These are phyloP conservation scores for Colinus virginianus DNA, from an alignment of 2,113 vertebrate species.

Conservation along the genomic window DNA sequence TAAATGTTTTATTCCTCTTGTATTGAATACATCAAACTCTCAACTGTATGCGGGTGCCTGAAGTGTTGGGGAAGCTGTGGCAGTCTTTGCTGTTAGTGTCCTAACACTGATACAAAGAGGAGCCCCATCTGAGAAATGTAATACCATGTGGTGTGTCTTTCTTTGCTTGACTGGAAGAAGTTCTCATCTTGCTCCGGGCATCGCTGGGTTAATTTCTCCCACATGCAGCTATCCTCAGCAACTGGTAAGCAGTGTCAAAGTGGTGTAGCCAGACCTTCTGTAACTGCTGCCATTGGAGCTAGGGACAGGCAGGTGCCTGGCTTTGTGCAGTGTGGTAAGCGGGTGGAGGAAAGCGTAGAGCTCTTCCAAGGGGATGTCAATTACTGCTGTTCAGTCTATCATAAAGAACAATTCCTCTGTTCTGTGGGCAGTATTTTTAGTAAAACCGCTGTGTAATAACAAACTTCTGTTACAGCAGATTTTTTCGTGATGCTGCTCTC, in stretches of 20 bases:
- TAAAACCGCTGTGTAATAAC: not conserved
- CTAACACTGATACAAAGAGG: too few relatives aligned
- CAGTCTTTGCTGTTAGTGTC: not conserved
- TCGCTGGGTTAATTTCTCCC: not conserved
- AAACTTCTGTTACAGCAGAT: not conserved
- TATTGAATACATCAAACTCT: not conserved
- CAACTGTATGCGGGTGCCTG: not conserved
- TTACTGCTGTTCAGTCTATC: not conserved
- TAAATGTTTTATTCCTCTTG: too few relatives aligned
- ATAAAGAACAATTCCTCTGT: not conserved
- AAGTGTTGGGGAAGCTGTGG: not conserved
- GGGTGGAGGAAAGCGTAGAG: not conserved
- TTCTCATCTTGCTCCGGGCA: not conserved
- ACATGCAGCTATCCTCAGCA: not conserved
- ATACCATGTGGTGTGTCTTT: not conserved
- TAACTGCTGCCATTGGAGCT: not conserved
- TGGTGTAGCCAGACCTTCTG: not conserved
- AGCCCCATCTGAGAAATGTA: too few relatives aligned
- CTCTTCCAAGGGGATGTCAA: not conserved
- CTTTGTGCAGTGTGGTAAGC: not conserved
- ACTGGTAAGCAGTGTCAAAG: not conserved
- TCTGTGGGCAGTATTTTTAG: not conserved
- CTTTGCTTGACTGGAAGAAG: not conserved
- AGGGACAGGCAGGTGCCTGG: not conserved
- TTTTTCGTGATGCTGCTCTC: not conserved